Conservation (phyloP, 2,113 vertebrate species). For the Tyto alba region DNA sequence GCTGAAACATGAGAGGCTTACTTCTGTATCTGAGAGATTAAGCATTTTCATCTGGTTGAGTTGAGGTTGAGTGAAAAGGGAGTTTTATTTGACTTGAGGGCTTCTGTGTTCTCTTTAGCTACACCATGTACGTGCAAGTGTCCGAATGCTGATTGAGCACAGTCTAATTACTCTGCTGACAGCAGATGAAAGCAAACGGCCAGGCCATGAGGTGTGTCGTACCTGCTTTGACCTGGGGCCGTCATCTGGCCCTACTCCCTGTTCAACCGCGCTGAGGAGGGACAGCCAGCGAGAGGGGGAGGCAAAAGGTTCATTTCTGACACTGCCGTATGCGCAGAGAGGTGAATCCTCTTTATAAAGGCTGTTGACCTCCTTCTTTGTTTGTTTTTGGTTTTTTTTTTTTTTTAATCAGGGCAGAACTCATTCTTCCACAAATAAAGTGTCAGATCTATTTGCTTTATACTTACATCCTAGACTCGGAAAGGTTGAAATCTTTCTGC, state of each 20-base stretch:
- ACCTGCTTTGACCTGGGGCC: background rate
- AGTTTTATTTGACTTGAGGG: background rate
- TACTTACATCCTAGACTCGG: background rate
- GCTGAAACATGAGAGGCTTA: background rate
- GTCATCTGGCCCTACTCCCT: background rate
- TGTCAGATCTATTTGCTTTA: background rate
- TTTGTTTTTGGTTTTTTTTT: background rate
- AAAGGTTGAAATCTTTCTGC: background rate
- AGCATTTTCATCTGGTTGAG: background rate
- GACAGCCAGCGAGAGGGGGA: background rate
- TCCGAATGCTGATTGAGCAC: background rate
- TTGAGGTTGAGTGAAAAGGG: background rate
- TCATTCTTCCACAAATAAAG: background rate
- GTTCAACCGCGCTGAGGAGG: background rate
- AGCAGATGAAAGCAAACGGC: background rate
- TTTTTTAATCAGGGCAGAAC: background rate
- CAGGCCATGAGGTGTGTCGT: background rate
- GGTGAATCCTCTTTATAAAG: background rate
- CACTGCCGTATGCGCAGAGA: background rate
- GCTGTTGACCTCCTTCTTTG: too few relatives aligned
- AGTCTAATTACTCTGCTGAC: background rate
- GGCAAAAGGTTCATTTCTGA: background rate
- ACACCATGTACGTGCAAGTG: fast-evolving
- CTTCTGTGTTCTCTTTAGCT: background rate
- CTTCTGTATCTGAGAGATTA: background rate